Evolutionary conservation across 1,140 invertebrate genomes (phyloP).

Genomic region (Microplitis demolitor): DNA sequence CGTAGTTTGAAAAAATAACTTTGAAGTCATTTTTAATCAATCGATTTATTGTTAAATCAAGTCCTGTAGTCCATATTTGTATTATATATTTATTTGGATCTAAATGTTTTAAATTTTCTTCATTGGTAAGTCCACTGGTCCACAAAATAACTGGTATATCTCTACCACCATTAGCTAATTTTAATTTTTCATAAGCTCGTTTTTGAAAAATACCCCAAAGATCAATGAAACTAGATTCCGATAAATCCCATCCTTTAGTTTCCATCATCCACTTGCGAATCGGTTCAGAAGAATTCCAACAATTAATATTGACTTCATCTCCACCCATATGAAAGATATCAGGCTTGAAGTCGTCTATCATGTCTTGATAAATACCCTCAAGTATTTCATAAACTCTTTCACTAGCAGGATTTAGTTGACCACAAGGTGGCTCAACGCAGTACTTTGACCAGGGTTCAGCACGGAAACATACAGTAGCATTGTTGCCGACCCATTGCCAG

Average conservation of each 20-base stretch:
- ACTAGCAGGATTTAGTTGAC: constrained; percentile 80
- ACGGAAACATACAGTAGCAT: constrained; percentile 63
- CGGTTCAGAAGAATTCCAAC: constrained; percentile 75
- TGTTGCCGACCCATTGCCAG: constrained; percentile 72
- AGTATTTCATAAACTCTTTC: constrained; percentile 76
- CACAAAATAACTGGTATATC: constrained; percentile 74
- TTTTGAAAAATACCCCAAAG: constrained; percentile 80
- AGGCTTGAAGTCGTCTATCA: constrained; percentile 70
- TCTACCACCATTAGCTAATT: constrained; percentile 62
- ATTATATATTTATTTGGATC: constrained; percentile 78
- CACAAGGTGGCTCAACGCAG: constrained; percentile 87
- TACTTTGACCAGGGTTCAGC: constrained; percentile 76
- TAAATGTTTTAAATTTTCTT: constrained; percentile 70
- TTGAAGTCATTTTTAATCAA: constrained; percentile 73
- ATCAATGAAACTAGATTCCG: constrained; percentile 69
- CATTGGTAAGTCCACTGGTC: constrained; percentile 79
- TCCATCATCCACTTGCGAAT: constrained; percentile 75
- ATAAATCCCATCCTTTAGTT: constrained; percentile 64
- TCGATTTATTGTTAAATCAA: constrained; percentile 67
- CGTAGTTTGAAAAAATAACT: constrained; percentile 83
- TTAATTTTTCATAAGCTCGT: constrained; percentile 64
- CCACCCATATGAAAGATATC: constrained; percentile 90
- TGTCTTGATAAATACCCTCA: constrained; percentile 72
- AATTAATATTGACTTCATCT: constrained; percentile 77
- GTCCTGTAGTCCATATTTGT: constrained; percentile 77